These are phyloP conservation scores for Tubulanus polymorphus DNA, from an alignment of 2,888 invertebrate genomes.

Conservation along the genomic window DNA sequence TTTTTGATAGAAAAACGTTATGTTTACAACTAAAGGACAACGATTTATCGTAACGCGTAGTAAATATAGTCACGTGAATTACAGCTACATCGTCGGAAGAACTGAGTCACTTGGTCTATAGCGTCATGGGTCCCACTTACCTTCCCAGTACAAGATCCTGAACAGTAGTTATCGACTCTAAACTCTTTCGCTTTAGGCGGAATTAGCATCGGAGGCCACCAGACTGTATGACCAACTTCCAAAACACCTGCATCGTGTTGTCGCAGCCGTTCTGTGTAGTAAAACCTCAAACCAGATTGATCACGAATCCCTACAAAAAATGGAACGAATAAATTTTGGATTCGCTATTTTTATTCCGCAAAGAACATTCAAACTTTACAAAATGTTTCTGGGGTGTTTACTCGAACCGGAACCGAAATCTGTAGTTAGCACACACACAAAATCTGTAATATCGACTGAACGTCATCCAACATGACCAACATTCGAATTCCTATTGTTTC, in stretches of 20 bases:
- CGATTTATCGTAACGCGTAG: no score
- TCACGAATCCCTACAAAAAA: background rate
- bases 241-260: background rate
- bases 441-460: no score
- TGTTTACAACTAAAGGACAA: no score
- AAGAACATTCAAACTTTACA: background rate
- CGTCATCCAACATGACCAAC: no score
- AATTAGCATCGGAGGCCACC: constrained; percentile 2
- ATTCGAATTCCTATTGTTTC: background rate
- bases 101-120: no score
- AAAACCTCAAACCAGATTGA: background rate
- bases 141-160: background rate
- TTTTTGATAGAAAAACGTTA: no score
- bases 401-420: no score
- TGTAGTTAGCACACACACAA: no score
- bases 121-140: no score
- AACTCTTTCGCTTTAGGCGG: background rate
- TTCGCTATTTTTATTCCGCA: background rate
- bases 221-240: background rate
- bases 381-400: no score
- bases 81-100: no score
- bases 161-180: background rate
- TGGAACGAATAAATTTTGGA: background rate
- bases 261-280: background rate
- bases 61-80: no score